These are phyloP conservation scores for Oryzias woworae DNA, from an alignment of 2,113 vertebrate genomes.

Conservation along the genomic window DNA sequence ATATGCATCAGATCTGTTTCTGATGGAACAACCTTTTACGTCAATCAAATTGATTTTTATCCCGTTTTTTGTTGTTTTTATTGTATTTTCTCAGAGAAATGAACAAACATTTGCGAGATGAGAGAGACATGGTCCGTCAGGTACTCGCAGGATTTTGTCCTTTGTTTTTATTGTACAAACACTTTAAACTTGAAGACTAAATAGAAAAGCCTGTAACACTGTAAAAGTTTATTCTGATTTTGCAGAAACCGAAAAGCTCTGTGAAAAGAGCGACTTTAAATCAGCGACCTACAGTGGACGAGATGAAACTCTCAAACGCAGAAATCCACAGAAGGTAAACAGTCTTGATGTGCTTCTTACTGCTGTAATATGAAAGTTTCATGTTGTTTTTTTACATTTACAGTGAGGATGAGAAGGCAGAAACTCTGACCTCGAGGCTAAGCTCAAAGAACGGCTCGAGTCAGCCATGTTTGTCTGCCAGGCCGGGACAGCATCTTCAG, in stretches of 20 bases:
- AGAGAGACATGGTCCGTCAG: conserved; percentile 82
- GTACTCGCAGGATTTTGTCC: conserved; percentile 39
- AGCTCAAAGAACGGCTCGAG: conserved; percentile 62
- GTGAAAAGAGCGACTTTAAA: conserved; percentile 62
- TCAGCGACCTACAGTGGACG: conserved; percentile 73
- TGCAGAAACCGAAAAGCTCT: conserved; percentile 79
- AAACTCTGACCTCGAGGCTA: conserved; percentile 57
- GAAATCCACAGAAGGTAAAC: conserved; percentile 78
- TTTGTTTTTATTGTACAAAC: neutral
- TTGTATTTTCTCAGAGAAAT: conserved; percentile 81
- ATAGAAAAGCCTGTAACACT: neutral
- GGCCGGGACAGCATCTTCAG: conserved; percentile 62
- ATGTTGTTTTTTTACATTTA: neutral
- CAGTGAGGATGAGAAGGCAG: conserved; percentile 82
- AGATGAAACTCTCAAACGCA: conserved; percentile 71
- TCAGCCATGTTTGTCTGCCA: neutral
- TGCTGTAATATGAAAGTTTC: neutral
- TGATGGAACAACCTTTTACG: too few relatives aligned
- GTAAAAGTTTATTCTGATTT: conserved; percentile 3
- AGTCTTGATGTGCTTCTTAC: neutral
- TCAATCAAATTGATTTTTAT: neutral
- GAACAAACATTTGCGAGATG: conserved; percentile 92
- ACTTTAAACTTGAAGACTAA: neutral
- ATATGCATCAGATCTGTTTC: too few relatives aligned
- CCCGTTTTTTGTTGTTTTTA: neutral